Percentiles rank a stretch among this genome's conserved stretches.
Evolutionary conservation across 2,113 vertebrate genomes (phyloP).

Genomic region (Condylura cristata): DNA sequence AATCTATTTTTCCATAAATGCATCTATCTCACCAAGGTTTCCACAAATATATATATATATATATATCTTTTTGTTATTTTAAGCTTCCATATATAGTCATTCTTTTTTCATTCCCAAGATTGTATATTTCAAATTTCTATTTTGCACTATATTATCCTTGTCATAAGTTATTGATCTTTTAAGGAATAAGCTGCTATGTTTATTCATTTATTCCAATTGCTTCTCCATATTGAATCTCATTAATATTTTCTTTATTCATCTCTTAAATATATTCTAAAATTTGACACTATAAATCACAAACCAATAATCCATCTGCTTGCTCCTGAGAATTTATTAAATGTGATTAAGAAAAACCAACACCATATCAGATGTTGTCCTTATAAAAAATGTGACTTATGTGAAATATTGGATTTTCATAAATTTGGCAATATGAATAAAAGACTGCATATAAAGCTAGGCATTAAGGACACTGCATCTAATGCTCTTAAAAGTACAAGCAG

Average conservation of each 20-base stretch:
- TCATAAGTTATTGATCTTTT: not conserved
- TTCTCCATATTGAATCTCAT: not conserved
- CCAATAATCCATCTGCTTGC: not conserved
- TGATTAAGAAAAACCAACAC: slow-evolving; percentile 24
- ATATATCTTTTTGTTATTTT: not conserved
- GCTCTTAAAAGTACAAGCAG: not conserved
- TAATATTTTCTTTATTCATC: not conserved
- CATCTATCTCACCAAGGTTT: not conserved
- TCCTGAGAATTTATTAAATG: not conserved
- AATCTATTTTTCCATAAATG: not conserved
- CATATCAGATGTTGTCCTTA: not conserved
- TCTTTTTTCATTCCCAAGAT: not conserved
- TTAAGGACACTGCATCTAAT: not conserved
- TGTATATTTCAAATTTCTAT: not conserved
- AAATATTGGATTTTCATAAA: not conserved
- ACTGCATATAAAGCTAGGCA: not conserved
- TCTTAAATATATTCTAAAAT: slow-evolving; percentile 49
- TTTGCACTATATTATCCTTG: not conserved
- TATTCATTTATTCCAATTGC: not conserved
- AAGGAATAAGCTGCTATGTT: not conserved
- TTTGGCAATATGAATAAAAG: not conserved
- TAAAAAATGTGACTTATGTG: not conserved
- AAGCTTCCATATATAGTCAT: not conserved
- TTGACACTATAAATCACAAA: slow-evolving; percentile 45
- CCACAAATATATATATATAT: not conserved